Percentiles rank a stretch among this genome's conserved stretches.
phyloP scores from a whole-genome alignment of 2,888 invertebrate genomes.

The Hetaerina titia region DNA sequence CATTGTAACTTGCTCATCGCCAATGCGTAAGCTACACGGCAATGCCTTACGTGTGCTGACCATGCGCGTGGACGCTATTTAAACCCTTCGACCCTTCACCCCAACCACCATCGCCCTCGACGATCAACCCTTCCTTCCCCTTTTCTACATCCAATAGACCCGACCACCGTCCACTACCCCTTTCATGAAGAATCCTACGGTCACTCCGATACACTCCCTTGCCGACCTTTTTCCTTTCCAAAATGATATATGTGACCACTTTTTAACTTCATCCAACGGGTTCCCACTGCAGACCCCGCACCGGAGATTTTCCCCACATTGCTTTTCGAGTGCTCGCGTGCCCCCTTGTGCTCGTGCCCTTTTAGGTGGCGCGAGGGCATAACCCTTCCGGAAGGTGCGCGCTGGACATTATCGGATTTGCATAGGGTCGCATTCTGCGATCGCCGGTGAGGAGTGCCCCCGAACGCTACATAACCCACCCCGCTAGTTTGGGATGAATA shows the following conservation, averaged over 20 bases:
- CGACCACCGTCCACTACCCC: slow-evolving; percentile 45
- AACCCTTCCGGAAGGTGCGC: neutral
- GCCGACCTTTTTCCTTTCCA: slow-evolving; percentile 28
- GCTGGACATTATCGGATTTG: neutral
- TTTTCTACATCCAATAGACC: neutral
- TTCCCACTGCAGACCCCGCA: neutral
- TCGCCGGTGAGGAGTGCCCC: neutral
- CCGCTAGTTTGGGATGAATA: neutral
- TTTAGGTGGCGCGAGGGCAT: neutral
- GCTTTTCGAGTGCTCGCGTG: slow-evolving; percentile 16
- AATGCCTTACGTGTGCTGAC: slow-evolving; percentile 20
- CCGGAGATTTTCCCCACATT: slow-evolving; percentile 17
- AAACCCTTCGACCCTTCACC: neutral
- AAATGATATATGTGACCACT: slow-evolving; percentile 61
- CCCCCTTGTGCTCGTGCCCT: neutral
- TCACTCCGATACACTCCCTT: slow-evolving; percentile 43
- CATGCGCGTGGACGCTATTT: slow-evolving; percentile 53
- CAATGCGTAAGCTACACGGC: slow-evolving; percentile 46
- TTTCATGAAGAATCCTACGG: slow-evolving; percentile 41
- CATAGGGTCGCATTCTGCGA: neutral
- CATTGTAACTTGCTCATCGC: slow-evolving; percentile 35
- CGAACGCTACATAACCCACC: neutral
- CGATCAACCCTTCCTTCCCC: neutral
- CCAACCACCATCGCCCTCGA: neutral
- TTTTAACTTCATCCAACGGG: slow-evolving; percentile 43